A percentile compares a stretch with the other conserved stretches of the same genome.
Evolutionary conservation across 2,797 vertebrate genomes (phyloP).

Genomic region (Danio albolineatus): DNA sequence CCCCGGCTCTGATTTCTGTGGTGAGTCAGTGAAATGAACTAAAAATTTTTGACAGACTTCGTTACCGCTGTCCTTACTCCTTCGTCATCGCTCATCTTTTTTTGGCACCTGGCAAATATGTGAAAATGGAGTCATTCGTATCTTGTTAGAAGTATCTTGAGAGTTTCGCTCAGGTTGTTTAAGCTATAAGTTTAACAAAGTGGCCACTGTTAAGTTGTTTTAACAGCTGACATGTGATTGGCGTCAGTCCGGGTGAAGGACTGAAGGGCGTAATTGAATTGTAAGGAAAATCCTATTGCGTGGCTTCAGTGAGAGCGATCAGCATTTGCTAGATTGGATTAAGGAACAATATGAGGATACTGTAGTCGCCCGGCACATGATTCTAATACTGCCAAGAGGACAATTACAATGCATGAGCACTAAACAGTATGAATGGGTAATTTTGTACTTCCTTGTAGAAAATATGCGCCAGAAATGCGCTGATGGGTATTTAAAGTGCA

Average conservation of each 20-base stretch:
- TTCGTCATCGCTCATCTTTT: conserved; percentile 17
- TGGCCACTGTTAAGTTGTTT: conserved; percentile 30
- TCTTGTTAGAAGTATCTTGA: not conserved
- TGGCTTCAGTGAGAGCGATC: conserved; percentile 24
- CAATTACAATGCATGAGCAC: conserved; percentile 18
- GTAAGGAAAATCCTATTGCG: conserved; percentile 50
- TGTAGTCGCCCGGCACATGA: conserved; percentile 34
- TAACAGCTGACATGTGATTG: conserved; percentile 3
- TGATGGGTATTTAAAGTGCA: not conserved
- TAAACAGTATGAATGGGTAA: conserved; percentile 1
- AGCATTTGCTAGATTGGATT: conserved; percentile 55
- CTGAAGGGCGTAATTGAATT: conserved; percentile 28
- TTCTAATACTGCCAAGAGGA: conserved; percentile 43
- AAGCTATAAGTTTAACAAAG: conserved; percentile 24
- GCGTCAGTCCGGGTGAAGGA: conserved; percentile 15
- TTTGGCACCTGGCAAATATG: conserved; percentile 27
- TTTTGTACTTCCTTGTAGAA: not conserved
- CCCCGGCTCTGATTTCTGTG: conserved; percentile 46
- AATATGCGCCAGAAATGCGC: not conserved
- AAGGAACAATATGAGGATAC: conserved; percentile 50
- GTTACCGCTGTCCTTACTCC: conserved; percentile 59
- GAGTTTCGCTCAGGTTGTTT: conserved; percentile 27
- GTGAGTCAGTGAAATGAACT: conserved; percentile 54
- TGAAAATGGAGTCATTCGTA: not conserved
- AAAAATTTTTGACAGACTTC: conserved; percentile 29